Evolutionary conservation across 2,113 vertebrate genomes (phyloP).

Genomic region (Siphamia tubifer): DNA sequence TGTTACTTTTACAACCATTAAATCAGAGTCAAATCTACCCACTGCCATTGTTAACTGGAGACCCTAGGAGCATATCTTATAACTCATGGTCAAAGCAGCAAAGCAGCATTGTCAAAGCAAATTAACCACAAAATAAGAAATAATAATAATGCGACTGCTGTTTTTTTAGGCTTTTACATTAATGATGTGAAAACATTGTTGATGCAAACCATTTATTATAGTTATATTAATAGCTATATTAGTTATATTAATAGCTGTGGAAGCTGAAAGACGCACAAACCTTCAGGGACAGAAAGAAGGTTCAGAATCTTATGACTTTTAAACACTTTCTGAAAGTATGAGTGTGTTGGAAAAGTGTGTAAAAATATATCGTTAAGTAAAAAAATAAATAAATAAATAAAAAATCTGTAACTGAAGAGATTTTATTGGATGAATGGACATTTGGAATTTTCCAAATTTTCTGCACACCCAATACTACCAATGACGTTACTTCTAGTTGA

Average conservation of each 20-base stretch:
- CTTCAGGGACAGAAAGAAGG: neutral
- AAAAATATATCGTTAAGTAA: too few species aligned
- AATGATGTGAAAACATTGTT: neutral
- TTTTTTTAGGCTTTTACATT: conserved; percentile 3
- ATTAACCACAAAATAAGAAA: conserved; percentile 9
- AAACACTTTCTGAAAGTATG: neutral
- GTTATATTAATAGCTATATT: too few species aligned
- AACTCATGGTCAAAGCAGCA: neutral
- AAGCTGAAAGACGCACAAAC: neutral
- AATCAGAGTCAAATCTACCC: neutral
- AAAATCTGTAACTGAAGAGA: neutral
- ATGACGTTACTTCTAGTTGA: too few species aligned
- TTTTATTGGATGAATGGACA: too few species aligned
- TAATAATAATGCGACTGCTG: neutral
- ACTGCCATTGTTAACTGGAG: conserved; percentile 2
- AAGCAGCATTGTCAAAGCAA: too few species aligned
- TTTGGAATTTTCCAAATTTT: too few species aligned
- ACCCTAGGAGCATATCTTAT: neutral
- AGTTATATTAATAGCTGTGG: neutral
- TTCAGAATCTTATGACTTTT: neutral
- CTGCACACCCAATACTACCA: too few species aligned
- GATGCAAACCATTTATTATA: neutral
- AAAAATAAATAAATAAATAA: too few species aligned
- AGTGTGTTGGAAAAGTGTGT: too few species aligned
- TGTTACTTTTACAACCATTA: neutral